phyloP scores from a whole-genome alignment of 2,113 vertebrate genomes.

The Raja brachyura region DNA sequence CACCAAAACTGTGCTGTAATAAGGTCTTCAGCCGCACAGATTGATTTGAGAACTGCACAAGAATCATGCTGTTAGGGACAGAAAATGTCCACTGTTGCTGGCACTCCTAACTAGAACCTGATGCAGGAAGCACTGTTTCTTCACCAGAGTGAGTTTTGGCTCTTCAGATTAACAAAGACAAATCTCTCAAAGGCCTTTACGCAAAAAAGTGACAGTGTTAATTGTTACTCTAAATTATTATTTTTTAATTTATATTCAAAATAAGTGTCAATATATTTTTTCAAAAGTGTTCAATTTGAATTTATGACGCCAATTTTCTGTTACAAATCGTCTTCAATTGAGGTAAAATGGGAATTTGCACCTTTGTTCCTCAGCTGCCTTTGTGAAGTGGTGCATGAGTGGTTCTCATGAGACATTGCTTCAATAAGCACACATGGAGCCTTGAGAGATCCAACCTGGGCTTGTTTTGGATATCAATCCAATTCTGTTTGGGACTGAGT shows the following conservation, averaged over 20 bases:
- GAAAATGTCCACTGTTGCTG: neutral
- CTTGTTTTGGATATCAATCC: neutral
- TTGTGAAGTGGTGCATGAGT: neutral
- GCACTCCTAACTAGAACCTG: neutral
- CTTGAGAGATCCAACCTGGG: neutral
- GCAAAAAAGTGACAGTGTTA: neutral
- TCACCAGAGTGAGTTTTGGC: neutral
- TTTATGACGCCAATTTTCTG: neutral
- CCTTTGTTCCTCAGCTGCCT: neutral
- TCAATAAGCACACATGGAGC: neutral
- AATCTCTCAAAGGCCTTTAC: neutral
- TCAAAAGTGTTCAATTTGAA: neutral
- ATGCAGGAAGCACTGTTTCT: neutral
- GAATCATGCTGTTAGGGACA: neutral
- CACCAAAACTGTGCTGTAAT: neutral
- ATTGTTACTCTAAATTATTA: neutral
- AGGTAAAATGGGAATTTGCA: neutral
- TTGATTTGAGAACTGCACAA: neutral
- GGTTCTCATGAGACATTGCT: neutral
- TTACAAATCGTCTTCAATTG: neutral
- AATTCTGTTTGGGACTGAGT: neutral
- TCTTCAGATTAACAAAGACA: neutral
- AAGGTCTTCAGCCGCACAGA: neutral
- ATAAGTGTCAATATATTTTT: neutral
- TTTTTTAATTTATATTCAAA: neutral